Conservation (phyloP, 2,797 vertebrate species). For the Sebastes paucispinis region DNA sequence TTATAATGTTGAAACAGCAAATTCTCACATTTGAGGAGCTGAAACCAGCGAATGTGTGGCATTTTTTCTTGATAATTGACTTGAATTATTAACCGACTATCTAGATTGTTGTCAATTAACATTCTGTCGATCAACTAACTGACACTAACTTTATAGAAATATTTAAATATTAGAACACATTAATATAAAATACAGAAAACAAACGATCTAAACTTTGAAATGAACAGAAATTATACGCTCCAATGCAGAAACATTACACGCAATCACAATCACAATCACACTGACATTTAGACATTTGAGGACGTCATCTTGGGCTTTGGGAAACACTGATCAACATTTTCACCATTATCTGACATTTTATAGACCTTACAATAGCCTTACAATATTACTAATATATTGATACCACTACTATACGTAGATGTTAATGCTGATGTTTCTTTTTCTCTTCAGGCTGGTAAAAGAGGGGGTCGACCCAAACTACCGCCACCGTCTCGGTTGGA, state of each 20-base stretch:
- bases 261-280: not conserved
- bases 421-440: conserved; percentile 7
- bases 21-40: not conserved
- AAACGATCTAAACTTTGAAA: not conserved
- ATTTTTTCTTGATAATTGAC: not conserved
- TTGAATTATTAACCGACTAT: not conserved
- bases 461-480: conserved; percentile 88
- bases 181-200: not conserved
- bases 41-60: not conserved
- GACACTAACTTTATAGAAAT: not conserved
- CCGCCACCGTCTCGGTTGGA: conserved; percentile 94
- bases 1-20: not conserved
- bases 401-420: not conserved
- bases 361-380: too few species aligned
- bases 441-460: conserved; percentile 82
- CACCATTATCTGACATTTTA: not conserved
- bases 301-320: too few species aligned
- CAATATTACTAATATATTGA: fast-evolving
- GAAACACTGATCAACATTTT: not conserved
- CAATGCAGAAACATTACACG: not conserved
- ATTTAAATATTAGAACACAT: not conserved
- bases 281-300: not conserved
- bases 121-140: not conserved
- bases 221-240: not conserved
- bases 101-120: not conserved